Base-by-base conservation (phyloP, 2,797 vertebrate genomes). In the Phalloptychus januarius region DNA sequence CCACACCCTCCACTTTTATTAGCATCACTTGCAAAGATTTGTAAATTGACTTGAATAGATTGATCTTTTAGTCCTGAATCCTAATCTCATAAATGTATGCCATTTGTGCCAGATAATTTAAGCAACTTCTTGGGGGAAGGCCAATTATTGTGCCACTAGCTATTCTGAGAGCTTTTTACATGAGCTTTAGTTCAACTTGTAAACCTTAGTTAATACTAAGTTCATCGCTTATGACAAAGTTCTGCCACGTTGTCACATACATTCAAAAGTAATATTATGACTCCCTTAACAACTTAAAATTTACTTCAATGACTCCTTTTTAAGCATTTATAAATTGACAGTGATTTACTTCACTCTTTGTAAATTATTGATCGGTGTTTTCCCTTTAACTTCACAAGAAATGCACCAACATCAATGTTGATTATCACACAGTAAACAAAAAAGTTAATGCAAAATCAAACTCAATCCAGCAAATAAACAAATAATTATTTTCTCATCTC, bases 401-500 rank as follows among this genome's bases (percentile, higher is more conserved):
- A 61, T 18, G 38, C 38, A 58, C 56, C 20, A 5, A 3, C 23
- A 18, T 38, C 0, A 7, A 50, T 63, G 2, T n/a, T 54, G 25
- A 25, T 71, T 46, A n/a, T 33, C 45, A 7, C 58, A 10, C 15
- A 7, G 0, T 42, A 42, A 65, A 69, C 44, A 8, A 31, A 5
- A 71, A 12, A 4, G 5, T 2, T 52, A 61, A 31, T 18, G 77
- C 63, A 63, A 18, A 7, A 10, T 76, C 5, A 36, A 33, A 65
- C 33, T 38, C 36, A 79, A 74, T 75, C 33, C 80, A 71, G 40
- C 73, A 46, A 88, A 80, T 78, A n/a, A 80, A 81, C 16, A 86
- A 78, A 77, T 79, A 72, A 75, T 45, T 72, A 74, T 70, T 44
- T n/a, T 78, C 76, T 36, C 61, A 87, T 85, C 2, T 85, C 2